phyloP scores from a whole-genome alignment of 2,113 vertebrate genomes.

The Uria aalge region DNA sequence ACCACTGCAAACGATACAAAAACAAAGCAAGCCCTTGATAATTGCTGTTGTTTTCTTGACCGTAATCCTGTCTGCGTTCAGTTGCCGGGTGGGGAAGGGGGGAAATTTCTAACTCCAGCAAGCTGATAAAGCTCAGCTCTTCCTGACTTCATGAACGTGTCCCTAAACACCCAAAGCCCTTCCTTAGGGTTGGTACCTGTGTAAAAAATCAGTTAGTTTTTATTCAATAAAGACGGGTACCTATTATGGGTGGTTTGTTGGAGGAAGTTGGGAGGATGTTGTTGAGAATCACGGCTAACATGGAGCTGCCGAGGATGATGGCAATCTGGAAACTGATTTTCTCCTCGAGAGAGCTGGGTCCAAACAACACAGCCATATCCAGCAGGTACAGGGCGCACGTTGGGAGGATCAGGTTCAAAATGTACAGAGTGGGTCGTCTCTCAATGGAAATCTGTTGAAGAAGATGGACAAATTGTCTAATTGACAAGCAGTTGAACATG shows the following conservation, averaged over 20 bases:
- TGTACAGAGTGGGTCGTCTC: conserved; percentile 74
- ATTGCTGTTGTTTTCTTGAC: not conserved
- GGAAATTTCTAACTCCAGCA: not conserved
- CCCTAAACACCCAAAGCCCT: not conserved
- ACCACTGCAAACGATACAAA: conserved; percentile 26
- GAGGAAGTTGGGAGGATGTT: conserved; percentile 81
- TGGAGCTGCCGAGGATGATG: conserved; percentile 78
- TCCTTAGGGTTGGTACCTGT: not conserved
- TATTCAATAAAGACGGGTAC: not conserved
- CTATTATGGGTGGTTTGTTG: conserved; percentile 69
- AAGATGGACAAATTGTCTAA: not conserved
- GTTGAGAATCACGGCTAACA: conserved; percentile 80
- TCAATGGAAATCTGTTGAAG: conserved; percentile 65
- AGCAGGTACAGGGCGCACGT: conserved; percentile 71
- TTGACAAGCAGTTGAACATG: no score
- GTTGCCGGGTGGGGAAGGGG: not conserved
- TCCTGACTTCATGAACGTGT: accelerated
- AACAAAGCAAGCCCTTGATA: not conserved
- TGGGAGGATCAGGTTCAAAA: conserved; percentile 78
- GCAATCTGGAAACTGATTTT: conserved; percentile 81
- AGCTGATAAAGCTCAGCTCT: not conserved
- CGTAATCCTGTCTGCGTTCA: not conserved
- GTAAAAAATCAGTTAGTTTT: not conserved
- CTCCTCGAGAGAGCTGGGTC: conserved; percentile 64
- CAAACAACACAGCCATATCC: conserved; percentile 76